Evolutionary conservation across 2,113 vertebrate species (phyloP).

Genomic region (Tychaedon coryphoeus): DNA sequence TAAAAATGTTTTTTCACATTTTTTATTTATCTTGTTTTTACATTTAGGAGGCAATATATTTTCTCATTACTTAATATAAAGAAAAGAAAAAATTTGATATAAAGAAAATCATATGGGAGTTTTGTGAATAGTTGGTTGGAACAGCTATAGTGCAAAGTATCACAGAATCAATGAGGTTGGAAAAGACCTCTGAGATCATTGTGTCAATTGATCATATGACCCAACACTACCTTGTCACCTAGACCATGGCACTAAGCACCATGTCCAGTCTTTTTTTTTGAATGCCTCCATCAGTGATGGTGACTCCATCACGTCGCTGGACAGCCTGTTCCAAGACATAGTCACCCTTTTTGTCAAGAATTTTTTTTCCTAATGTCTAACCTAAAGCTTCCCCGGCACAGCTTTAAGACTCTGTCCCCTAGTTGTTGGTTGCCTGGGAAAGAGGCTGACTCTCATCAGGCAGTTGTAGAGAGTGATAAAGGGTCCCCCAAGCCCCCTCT

Average conservation of each 20-base stretch:
- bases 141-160: accelerated
- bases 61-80: not conserved
- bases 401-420: not conserved
- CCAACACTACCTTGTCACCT: no score
- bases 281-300: accelerated
- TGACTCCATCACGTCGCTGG: not conserved
- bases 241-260: not conserved
- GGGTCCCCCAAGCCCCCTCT: no score
- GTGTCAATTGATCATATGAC: not conserved
- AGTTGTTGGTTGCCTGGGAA: not conserved
- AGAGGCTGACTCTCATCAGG: not conserved
- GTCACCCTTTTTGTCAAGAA: not conserved
- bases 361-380: not conserved
- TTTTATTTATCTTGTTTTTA: not conserved
- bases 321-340: no score
- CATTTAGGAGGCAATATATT: not conserved
- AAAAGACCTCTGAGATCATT: not conserved
- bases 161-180: not conserved
- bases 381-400: not conserved
- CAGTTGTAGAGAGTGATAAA: not conserved
- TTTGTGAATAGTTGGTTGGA: not conserved
- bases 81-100: not conserved
- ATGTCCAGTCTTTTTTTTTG: not conserved
- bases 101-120: not conserved
- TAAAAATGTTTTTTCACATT: not conserved